Conservation (phyloP, 2,797 vertebrate genomes). For the Epinephelus malabaricus region DNA sequence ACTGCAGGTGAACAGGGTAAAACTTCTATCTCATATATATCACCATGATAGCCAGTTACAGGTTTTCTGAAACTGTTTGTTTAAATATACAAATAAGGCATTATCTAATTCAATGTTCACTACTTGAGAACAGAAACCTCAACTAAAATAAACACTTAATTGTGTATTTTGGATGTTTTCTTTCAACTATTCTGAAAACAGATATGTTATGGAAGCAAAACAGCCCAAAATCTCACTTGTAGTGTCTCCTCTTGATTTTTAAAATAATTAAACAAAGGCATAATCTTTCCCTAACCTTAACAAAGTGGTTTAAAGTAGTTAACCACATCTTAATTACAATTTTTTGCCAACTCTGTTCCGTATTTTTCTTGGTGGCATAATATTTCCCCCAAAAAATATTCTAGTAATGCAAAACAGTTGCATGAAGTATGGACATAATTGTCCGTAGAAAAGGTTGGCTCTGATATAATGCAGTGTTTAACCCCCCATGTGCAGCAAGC, state of each 20-base stretch:
- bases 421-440: background rate
- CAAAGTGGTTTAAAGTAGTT: background rate
- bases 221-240: too few relatives aligned
- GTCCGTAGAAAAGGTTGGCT: constrained; percentile 21
- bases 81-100: too few relatives aligned
- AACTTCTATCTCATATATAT: too few relatives aligned
- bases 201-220: too few relatives aligned
- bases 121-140: too few relatives aligned
- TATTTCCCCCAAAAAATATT: background rate
- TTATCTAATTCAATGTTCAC: too few relatives aligned
- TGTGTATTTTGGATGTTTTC: too few relatives aligned
- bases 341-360: background rate
- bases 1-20: too few relatives aligned
- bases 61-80: too few relatives aligned
- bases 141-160: too few relatives aligned
- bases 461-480: constrained; percentile 58
- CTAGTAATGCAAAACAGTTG: constrained; percentile 8
- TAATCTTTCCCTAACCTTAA: background rate
- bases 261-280: constrained; percentile 1
- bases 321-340: background rate
- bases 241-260: background rate
- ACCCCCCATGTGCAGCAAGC: constrained; percentile 48
- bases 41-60: too few relatives aligned
- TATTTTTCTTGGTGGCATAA: background rate
- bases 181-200: too few relatives aligned